phyloP scores from a whole-genome alignment of 2,888 invertebrate species.

The Pedicia rivosa region DNA sequence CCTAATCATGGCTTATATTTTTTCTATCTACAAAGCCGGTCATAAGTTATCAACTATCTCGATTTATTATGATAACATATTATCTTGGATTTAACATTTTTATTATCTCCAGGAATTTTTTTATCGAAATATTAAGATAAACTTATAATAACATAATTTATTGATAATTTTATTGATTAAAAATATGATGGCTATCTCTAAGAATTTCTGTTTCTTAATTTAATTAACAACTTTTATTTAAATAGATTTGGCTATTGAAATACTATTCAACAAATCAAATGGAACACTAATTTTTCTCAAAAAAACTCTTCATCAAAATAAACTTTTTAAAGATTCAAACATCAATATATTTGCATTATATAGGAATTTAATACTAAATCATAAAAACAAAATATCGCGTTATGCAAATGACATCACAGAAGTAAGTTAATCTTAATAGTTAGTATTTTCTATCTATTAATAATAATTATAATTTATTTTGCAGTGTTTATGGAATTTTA shows the following conservation, averaged over 20 bases:
- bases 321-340: constrained; percentile 15
- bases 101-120: too few relatives aligned
- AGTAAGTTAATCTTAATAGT: constrained; percentile 9
- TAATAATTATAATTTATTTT: not conserved
- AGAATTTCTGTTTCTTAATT: too few relatives aligned
- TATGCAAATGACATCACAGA: constrained; percentile 12
- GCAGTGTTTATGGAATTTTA: constrained; percentile 14
- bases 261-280: constrained; percentile 12
- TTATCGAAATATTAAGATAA: too few relatives aligned
- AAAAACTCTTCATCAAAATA: constrained; percentile 11
- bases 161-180: too few relatives aligned
- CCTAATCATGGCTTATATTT: too few relatives aligned
- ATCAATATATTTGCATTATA: constrained; percentile 16
- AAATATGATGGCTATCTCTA: too few relatives aligned
- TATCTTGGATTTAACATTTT: too few relatives aligned
- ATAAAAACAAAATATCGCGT: constrained; percentile 7
- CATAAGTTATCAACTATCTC: too few relatives aligned
- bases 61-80: too few relatives aligned
- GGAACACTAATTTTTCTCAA: constrained; percentile 15
- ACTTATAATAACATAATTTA: too few relatives aligned
- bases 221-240: too few relatives aligned
- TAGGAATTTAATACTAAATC: constrained; percentile 13
- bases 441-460: not conserved
- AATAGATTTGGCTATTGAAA: constrained; percentile 15
- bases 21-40: too few relatives aligned